These are phyloP conservation scores for Unio delphinus DNA, from an alignment of 2,888 invertebrate species.

Conservation along the genomic window DNA sequence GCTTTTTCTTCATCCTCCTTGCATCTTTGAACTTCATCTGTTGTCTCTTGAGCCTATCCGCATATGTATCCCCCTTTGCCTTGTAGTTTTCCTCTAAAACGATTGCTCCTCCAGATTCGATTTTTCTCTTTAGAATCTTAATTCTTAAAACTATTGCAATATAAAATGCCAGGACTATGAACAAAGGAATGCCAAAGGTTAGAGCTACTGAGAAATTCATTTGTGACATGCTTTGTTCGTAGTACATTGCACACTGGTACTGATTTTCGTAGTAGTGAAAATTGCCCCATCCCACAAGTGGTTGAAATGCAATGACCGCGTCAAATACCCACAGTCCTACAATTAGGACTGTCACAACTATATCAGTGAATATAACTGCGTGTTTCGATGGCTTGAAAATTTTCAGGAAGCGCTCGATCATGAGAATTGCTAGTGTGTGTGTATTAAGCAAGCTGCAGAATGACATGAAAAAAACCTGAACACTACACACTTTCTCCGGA, in stretches of 20 bases:
- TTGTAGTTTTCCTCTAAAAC: conserved; percentile 41
- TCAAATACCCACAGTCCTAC: conserved; percentile 43
- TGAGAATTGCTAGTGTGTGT: conserved; percentile 41
- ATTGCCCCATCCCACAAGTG: conserved; percentile 49
- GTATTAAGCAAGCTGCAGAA: conserved; percentile 43
- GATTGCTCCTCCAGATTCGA: conserved; percentile 28
- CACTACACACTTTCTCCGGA: conserved; percentile 37
- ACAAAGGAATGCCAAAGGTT: conserved; percentile 40
- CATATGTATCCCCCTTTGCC: conserved; percentile 41
- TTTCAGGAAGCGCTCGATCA: conserved; percentile 44
- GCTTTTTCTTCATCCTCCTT: conserved; percentile 26
- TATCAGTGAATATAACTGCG: conserved; percentile 41
- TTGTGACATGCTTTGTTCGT: conserved; percentile 36
- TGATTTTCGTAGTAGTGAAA: conserved; percentile 35
- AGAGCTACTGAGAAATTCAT: conserved; percentile 46
- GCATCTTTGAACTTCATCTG: conserved; percentile 45
- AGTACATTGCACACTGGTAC: conserved; percentile 49
- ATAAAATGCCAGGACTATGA: conserved; percentile 32
- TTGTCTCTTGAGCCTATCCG: conserved; percentile 39
- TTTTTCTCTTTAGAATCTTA: conserved; percentile 18
- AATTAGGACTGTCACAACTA: conserved; percentile 38
- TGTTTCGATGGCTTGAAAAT: conserved; percentile 52
- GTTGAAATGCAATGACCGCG: conserved; percentile 42
- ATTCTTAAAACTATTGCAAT: conserved; percentile 35
- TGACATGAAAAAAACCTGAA: conserved; percentile 42